Evolutionary conservation across 1,140 invertebrate genomes (phyloP).

Genomic region (Zaprionus camerounensis): DNA sequence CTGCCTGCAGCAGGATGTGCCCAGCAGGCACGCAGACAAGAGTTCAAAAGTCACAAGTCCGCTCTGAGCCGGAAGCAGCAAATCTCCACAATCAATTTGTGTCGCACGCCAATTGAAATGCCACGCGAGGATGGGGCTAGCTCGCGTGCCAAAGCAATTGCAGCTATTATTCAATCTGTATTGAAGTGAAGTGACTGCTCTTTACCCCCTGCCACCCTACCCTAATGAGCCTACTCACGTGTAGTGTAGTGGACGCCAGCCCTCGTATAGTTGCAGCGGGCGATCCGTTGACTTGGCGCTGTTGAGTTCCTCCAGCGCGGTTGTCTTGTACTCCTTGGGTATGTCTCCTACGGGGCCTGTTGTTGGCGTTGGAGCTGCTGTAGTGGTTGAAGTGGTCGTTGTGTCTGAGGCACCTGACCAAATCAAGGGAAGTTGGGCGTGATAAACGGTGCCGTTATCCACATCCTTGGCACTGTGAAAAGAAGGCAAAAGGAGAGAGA

Average conservation of each 20-base stretch:
- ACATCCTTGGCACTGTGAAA: neutral
- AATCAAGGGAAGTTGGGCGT: neutral
- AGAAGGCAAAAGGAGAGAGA: neutral
- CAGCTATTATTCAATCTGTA: slow-evolving; percentile 54
- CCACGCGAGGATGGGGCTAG: slow-evolving; percentile 4
- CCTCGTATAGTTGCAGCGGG: slow-evolving; percentile 68
- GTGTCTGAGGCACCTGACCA: neutral
- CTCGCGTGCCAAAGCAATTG: slow-evolving; percentile 29
- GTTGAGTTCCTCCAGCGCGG: slow-evolving; percentile 35
- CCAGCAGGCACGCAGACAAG: neutral
- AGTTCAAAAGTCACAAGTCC: neutral
- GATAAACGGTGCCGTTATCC: neutral
- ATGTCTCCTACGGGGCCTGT: slow-evolving; percentile 69
- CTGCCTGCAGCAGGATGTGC: neutral
- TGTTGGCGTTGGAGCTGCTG: slow-evolving; percentile 11
- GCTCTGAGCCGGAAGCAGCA: slow-evolving; percentile 47
- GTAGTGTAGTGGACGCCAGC: slow-evolving; percentile 78
- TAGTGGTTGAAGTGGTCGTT: slow-evolving; percentile 20
- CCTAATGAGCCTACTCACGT: slow-evolving; percentile 57
- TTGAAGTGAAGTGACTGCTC: slow-evolving; percentile 43
- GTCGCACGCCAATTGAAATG: slow-evolving; percentile 55
- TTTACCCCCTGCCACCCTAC: too few relatives aligned
- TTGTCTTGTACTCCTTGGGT: slow-evolving; percentile 33
- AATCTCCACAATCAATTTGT: slow-evolving; percentile 59
- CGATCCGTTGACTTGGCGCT: slow-evolving; percentile 54